Base-by-base conservation (phyloP, 1,140 invertebrate species). In the Rhysida immarginata region DNA sequence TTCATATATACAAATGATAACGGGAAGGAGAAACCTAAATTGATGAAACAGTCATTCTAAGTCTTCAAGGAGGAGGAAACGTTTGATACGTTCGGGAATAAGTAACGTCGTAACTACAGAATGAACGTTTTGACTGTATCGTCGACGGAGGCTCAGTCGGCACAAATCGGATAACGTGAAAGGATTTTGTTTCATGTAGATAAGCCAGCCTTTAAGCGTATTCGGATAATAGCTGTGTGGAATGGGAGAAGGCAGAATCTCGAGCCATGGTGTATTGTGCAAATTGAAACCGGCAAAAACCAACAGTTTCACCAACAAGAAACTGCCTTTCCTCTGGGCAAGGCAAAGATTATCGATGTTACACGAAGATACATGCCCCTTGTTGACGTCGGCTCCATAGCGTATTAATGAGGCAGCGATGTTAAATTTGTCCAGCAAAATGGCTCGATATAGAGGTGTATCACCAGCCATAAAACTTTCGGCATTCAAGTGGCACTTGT, bases 401-500 rank as follows among this genome's bases (percentile, higher is more conserved):
- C 69, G 65, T 11, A 77, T 65, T 2, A 78, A 63, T 24, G 71
- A 58, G 27, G 69, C 68, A 0, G 74, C 74, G 26, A 73, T 62
- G 18, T 67, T 61, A 51, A 68, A 59, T 42, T 72, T 70, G 21
- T 71, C 66, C 26, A 71, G 42, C 27, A 71, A 62, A 18, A 78
- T 65, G 26, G 76, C 73, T 24, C 69, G 61, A 18, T 70, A 69
- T 52, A 78, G 54, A 0, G 76, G 76, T 2, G 75, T 74, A 29
- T 74, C 75, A 13, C 76, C 69, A 41, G 68, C 71, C 21, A 72
- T 65, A 25, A 70, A 65, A 60, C 71, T 62, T 62, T 68, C 59
- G 53, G 66, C 58, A 61, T 78, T 70, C 45, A 77, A 60, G 41
- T 66, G 62, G 23, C 69, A 73, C 8, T 68, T 65, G 57, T 73